phyloP scores from a whole-genome alignment of 2,113 vertebrate species.

The Bubalus kerabau region DNA sequence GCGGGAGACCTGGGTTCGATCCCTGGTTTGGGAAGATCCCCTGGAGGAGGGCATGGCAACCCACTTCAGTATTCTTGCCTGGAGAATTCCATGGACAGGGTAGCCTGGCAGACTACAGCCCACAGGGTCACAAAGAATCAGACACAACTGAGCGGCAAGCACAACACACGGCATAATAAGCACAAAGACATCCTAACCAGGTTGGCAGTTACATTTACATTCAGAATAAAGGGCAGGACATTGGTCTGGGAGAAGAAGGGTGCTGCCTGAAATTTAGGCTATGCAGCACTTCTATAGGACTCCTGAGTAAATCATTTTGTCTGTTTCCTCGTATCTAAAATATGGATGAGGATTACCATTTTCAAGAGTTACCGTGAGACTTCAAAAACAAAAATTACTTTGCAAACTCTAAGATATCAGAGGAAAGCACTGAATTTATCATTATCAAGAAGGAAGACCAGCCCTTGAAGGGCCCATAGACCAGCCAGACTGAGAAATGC shows the following conservation, averaged over 20 bases:
- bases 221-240: not conserved
- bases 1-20: not conserved
- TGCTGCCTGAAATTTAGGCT: not conserved
- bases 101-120: not conserved
- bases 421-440: not conserved
- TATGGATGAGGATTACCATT: not conserved
- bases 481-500: not conserved
- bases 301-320: not conserved
- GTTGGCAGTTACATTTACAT: not conserved
- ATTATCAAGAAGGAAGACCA: not conserved
- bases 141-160: not conserved
- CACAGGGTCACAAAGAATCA: not conserved
- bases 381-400: not conserved
- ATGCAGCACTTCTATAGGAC: fast-evolving
- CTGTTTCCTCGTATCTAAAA: not conserved
- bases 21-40: not conserved
- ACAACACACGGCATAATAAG: not conserved
- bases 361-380: not conserved
- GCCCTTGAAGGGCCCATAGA: not conserved
- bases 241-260: not conserved
- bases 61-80: not conserved
- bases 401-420: not conserved
- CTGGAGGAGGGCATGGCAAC: not conserved
- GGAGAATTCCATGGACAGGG: not conserved
- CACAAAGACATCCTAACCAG: not conserved